Base-by-base conservation (phyloP, 2,888 invertebrate species). In the Pachycephus smyrnensis region DNA sequence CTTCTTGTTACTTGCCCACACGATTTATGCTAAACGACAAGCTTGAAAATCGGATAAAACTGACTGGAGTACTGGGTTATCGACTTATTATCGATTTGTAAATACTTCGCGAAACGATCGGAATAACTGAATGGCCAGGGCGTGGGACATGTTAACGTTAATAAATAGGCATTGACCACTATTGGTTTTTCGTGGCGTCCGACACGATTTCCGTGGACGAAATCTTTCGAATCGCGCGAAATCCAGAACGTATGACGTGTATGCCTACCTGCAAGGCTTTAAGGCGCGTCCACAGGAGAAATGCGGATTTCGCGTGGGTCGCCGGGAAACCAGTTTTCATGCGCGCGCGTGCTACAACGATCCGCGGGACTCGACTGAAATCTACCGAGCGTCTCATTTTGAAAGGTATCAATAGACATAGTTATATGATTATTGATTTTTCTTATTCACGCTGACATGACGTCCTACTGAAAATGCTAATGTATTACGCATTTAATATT, bases 281-380 rank as follows among this genome's bases (percentile, higher is more conserved):
- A 55, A 55, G 55, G 55, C 55, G 55, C 55, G 55, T 55, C 55
- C 23, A 55, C 23, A 55, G 55, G 55, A 55, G 55, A 55, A 55
- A 55, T 55, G 55, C 55, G 55, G 55, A 55, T 55, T 55, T 55
- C 55, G 71, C 11, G 71, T 71, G 33, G 71, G 71, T 30, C 71
- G 71, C 33, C 12, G 71, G 71, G 31, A 55, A 55, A 33, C 71
- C 31, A 71, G 31, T 71, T 71, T 31, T 71, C 31, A 71, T 71
- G 33, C 71, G 71, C 71, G 30, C 23, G 71, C 71, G 71, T 71
- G 71, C 30, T 33, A 33, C 71, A 71, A 71, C 71, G 71, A 71
- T 71, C 71, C 71, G 71, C 33, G 11, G 23, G 55, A 55, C 23
- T 55, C 23, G 2, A 55, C 23, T 23, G 23, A 55, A 23, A 55